Evolutionary conservation across 1,140 invertebrate genomes (phyloP), one percentile per base, ranked within the genome.

Genomic region (Neodiprion virginianus): DNA sequence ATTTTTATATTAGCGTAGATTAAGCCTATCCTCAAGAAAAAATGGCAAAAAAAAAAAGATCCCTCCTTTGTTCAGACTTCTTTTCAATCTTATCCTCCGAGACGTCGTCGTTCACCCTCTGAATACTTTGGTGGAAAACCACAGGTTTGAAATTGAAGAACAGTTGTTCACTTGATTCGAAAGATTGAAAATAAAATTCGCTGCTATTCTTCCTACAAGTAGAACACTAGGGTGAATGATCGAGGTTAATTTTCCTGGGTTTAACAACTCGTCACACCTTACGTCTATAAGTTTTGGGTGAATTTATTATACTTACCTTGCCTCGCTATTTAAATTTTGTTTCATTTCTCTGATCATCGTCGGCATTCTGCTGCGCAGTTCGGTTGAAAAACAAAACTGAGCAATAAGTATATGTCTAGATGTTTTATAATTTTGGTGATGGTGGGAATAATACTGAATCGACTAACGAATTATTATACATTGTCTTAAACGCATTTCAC

Each of bases 1-100:
- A 88, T 82, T 88, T 90, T 90, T 90, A 83, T 85, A 83, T 76
- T 61, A 61, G 53, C 53, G 53, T 61, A 61, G 53, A 4, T 61
- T 61, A 61, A 61, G 53, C 53, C n/a, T 61, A 14, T 61, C 28
- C 11, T 61, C 53, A 61, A 61, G 11, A 61, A 40, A 40, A 40
- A 40, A 21, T 21, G 17, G 17, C 17, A 40, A 40, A 40, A 5
- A 40, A 5, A 40, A 40, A 40, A 1, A 5, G 5, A 40, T 40
- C 28, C 28, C 28, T 40, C 28, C 28, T 40, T 40, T 5, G 28
- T 40, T 5, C 28, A 40, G 28, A 40, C 28, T 40, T 40, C 5
- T 40, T 40, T 40, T 40, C 28, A 40, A 40, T 40, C 5, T 40
- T 40, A 5, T 40, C 28, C 28, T 40, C 28, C 28, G 28, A 1